Evolutionary conservation across 2,888 invertebrate species (phyloP).

Genomic region (Drosophila longiperda): DNA sequence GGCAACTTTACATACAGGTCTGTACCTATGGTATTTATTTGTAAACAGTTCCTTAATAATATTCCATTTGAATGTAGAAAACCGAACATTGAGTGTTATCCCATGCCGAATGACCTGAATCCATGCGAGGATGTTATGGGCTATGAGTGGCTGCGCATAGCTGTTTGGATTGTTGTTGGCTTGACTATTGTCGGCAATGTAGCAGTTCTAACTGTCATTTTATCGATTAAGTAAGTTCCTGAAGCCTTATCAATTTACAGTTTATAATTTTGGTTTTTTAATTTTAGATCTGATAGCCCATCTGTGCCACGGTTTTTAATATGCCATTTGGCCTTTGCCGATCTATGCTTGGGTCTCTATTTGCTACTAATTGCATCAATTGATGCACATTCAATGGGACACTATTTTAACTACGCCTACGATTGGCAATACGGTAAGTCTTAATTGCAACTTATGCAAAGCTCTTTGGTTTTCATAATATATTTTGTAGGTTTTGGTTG

Average conservation of each 20-base stretch:
- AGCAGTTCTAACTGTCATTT: conserved; percentile 91
- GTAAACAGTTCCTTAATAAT: background rate
- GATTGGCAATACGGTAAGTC: conserved; percentile 92
- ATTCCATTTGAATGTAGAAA: conserved; percentile 72
- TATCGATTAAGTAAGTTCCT: conserved; percentile 86
- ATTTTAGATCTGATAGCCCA: conserved; percentile 85
- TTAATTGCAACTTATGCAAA: fast-evolving
- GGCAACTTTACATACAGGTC: conserved; percentile 86
- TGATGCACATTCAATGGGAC: conserved; percentile 93
- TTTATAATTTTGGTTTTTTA: background rate
- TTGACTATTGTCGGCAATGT: conserved; percentile 93
- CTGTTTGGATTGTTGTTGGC: conserved; percentile 94
- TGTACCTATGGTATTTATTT: background rate
- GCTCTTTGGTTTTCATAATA: background rate
- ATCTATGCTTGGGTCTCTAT: conserved; percentile 94
- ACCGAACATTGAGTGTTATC: conserved; percentile 88
- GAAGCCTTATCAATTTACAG: background rate
- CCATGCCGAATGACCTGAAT: conserved; percentile 92
- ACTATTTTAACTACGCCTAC: conserved; percentile 95
- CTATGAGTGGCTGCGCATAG: conserved; percentile 90
- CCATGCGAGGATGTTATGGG: conserved; percentile 97
- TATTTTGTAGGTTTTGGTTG: conserved; percentile 89
- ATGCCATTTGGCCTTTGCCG: conserved; percentile 94
- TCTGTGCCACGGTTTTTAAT: conserved; percentile 90
- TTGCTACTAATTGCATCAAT: conserved; percentile 93